Evolutionary conservation across 2,113 vertebrate species (phyloP).

Genomic region (Galemys pyrenaicus): DNA sequence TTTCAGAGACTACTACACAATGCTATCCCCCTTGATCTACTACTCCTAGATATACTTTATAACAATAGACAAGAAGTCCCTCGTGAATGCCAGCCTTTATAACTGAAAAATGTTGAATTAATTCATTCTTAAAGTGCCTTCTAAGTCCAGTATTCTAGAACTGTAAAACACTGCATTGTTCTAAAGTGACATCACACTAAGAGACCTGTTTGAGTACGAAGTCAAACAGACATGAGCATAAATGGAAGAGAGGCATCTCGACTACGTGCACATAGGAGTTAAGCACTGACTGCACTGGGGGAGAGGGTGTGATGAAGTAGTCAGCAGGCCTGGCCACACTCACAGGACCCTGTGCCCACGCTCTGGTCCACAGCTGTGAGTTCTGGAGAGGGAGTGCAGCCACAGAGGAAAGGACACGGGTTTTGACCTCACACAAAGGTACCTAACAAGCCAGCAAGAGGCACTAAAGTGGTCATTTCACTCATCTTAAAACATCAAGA

Average conservation of each 20-base stretch:
- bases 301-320: background rate
- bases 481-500: background rate
- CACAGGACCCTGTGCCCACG: background rate
- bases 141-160: background rate
- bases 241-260: background rate
- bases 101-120: background rate
- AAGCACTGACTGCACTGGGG: background rate
- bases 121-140: background rate
- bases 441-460: background rate
- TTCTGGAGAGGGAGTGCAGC: background rate
- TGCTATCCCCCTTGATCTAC: background rate
- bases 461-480: background rate
- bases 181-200: background rate
- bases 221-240: background rate
- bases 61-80: no score
- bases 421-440: background rate
- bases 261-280: background rate
- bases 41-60: background rate
- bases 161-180: background rate
- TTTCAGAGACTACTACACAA: background rate
- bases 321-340: fast-evolving
- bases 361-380: background rate
- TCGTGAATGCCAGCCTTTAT: background rate
- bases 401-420: background rate
- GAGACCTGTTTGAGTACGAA: background rate